These are phyloP conservation scores for Pedicia rivosa DNA, from an alignment of 2,888 invertebrate genomes.

Conservation along the genomic window DNA sequence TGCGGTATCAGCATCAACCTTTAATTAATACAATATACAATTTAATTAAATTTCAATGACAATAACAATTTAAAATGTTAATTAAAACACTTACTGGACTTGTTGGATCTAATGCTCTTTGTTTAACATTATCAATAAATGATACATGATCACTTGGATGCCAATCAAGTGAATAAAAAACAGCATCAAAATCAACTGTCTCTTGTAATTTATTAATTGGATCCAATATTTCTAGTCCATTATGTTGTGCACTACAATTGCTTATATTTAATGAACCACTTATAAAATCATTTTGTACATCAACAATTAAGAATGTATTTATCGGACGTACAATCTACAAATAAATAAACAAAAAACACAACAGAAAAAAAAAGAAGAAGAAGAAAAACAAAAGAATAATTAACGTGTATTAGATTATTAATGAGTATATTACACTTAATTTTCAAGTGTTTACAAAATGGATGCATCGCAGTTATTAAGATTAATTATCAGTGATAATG, in stretches of 20 bases:
- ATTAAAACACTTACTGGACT: constrained; percentile 40
- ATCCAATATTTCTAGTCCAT: constrained; percentile 46
- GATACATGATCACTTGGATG: constrained; percentile 93
- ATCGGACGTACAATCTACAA: constrained; percentile 67
- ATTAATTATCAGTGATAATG: no score
- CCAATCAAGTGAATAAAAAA: constrained; percentile 94
- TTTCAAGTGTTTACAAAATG: no score
- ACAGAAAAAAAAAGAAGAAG: no score
- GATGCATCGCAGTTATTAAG: no score
- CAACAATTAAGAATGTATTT: constrained; percentile 81
- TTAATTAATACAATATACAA: constrained; percentile 10
- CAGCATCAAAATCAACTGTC: constrained; percentile 65
- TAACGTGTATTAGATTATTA: no score
- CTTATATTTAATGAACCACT: constrained; percentile 85
- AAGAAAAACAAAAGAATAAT: no score
- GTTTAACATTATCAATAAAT: constrained; percentile 81
- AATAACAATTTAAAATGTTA: not conserved
- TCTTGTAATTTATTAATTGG: constrained; percentile 78
- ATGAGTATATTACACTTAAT: no score
- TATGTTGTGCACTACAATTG: constrained; percentile 82
- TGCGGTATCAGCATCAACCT: constrained; percentile 59
- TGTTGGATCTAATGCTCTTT: constrained; percentile 54
- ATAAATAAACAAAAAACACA: constrained; percentile 10
- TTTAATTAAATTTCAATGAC: not conserved
- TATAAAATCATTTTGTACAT: constrained; percentile 98